Evolutionary conservation across 1,140 invertebrate species (phyloP).

Genomic region (Bombus vancouverensis): DNA sequence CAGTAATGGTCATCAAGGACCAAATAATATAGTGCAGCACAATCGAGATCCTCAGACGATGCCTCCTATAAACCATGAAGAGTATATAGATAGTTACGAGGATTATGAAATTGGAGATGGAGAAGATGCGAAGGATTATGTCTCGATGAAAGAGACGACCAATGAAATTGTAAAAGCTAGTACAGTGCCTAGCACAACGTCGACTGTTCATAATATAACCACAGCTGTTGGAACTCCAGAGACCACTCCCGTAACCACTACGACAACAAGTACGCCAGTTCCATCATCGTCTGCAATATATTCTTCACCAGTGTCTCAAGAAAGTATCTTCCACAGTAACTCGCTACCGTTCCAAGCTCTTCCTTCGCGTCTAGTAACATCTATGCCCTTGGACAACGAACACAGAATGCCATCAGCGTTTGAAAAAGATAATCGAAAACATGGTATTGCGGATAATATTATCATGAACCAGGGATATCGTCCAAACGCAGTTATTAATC

Average conservation of each 20-base stretch:
- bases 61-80: constrained; percentile 60
- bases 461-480: constrained; percentile 44
- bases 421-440: constrained; percentile 61
- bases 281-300: constrained; percentile 20
- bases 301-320: background rate
- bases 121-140: constrained; percentile 49
- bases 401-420: constrained; percentile 12
- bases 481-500: constrained; percentile 32
- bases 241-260: constrained; percentile 18
- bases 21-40: constrained; percentile 63
- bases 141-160: background rate
- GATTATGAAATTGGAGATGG: constrained; percentile 61
- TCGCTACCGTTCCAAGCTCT: constrained; percentile 9
- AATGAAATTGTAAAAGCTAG: constrained; percentile 37
- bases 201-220: constrained; percentile 51
- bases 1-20: constrained; percentile 1
- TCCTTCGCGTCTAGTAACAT: constrained; percentile 62
- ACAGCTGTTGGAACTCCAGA: constrained; percentile 7
- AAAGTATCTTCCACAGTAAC: background rate
- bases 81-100: constrained; percentile 74
- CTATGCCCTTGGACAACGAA: constrained; percentile 71
- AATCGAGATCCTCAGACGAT: constrained; percentile 41
- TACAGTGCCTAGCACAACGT: constrained; percentile 12
- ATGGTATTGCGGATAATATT: constrained; percentile 34
- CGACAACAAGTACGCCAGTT: background rate